Conservation (phyloP, 2,113 vertebrate species). For the Austrofundulus limnaeus region DNA sequence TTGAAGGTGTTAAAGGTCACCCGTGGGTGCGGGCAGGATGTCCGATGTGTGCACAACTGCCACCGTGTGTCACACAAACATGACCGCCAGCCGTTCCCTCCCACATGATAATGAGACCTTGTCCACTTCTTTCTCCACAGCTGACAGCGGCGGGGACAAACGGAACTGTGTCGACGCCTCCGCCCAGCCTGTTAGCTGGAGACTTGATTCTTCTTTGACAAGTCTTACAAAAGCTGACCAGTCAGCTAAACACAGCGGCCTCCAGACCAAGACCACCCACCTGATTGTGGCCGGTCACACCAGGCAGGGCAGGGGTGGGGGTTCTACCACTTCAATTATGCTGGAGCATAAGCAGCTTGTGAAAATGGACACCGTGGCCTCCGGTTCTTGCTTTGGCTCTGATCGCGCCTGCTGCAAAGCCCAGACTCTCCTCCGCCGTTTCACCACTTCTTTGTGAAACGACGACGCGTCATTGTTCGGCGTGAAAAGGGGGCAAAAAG, state of each 20-base stretch:
- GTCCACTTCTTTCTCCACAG: conserved; percentile 67
- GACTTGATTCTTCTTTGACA: conserved; percentile 56
- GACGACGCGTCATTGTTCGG: conserved; percentile 51
- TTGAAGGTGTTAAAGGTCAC: conserved; percentile 44
- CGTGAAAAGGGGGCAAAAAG: conserved; percentile 62
- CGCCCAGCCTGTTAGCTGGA: conserved; percentile 51
- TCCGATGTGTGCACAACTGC: conserved; percentile 58
- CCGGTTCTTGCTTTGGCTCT: conserved; percentile 49
- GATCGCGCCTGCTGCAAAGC: conserved; percentile 11
- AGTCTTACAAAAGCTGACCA: conserved; percentile 71
- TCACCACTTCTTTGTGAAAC: conserved; percentile 23
- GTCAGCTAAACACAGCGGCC: conserved; percentile 41
- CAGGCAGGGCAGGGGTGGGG: too few species aligned
- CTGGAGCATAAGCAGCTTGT: conserved; percentile 30
- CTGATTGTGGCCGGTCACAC: conserved; percentile 12
- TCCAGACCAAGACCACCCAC: conserved; percentile 68
- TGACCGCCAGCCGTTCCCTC: conserved; percentile 35
- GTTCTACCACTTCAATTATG: conserved; percentile 45
- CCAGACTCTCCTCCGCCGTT: conserved; percentile 4
- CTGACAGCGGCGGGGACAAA: conserved; percentile 73
- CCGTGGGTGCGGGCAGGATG: conserved; percentile 59
- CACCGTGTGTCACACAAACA: conserved; percentile 39
- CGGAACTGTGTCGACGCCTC: conserved; percentile 66
- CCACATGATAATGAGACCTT: conserved; percentile 60
- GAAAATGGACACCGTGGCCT: background rate